phyloP scores from a whole-genome alignment of 2,888 invertebrate species.

The Pecten maximus region DNA sequence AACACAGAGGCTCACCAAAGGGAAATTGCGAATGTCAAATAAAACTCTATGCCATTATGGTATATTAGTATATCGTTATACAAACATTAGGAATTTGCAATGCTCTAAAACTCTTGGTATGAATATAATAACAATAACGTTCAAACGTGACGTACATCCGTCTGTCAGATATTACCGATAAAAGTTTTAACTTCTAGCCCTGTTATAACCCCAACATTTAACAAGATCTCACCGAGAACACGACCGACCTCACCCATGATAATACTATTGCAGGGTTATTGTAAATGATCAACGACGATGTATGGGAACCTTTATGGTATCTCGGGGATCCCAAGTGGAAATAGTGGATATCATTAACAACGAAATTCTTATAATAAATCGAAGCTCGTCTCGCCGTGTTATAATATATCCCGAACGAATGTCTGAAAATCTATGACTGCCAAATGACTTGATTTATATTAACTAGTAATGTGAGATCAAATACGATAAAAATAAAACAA shows the following conservation, averaged over 20 bases:
- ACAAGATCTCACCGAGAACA: background rate
- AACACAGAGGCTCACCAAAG: background rate
- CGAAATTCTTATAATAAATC: background rate
- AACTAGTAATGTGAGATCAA: background rate
- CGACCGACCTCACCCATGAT: background rate
- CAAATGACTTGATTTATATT: background rate
- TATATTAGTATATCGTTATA: background rate
- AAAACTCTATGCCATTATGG: too few relatives aligned
- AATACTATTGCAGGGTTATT: background rate
- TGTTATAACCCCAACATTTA: background rate
- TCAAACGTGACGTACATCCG: too few relatives aligned
- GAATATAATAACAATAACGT: too few relatives aligned
- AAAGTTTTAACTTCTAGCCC: background rate
- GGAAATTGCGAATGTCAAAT: background rate
- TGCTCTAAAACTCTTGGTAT: too few relatives aligned
- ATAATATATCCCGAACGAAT: background rate
- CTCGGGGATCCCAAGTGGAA: background rate
- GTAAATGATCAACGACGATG: background rate
- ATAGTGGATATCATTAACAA: background rate
- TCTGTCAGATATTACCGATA: background rate
- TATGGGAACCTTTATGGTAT: background rate
- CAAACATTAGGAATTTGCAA: too few relatives aligned
- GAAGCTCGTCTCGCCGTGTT: background rate
- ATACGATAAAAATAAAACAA: background rate
- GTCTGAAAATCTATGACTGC: background rate